Evolutionary conservation across 2,797 vertebrate species (phyloP).

Genomic region (Cossypha caffra): DNA sequence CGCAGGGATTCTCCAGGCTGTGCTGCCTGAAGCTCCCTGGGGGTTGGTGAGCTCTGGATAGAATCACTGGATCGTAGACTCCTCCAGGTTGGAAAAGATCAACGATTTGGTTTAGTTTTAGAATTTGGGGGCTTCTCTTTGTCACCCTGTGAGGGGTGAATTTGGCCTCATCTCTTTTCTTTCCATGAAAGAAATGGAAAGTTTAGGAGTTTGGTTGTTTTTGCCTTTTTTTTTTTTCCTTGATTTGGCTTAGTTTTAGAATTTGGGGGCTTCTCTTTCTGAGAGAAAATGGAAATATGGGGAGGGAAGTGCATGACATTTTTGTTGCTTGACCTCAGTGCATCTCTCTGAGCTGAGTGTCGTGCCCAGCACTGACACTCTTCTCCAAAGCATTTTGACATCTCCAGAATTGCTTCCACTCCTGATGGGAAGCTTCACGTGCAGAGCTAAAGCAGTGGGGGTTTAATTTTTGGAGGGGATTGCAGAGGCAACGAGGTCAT

Average conservation of each 20-base stretch:
- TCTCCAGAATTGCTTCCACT: not conserved
- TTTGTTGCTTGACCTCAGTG: slow-evolving; percentile 72
- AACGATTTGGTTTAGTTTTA: too few species aligned
- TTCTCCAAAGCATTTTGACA: not conserved
- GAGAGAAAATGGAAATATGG: slow-evolving; percentile 5
- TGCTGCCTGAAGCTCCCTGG: not conserved
- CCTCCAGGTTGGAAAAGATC: not conserved
- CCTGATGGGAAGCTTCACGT: not conserved
- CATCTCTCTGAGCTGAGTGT: slow-evolving; percentile 49
- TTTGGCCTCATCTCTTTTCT: slow-evolving; percentile 82
- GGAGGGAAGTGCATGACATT: slow-evolving; percentile 76
- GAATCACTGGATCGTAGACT: rapidly evolving
- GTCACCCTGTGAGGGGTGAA: not conserved
- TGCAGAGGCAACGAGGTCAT: not conserved
- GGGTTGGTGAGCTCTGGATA: not conserved
- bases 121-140: too few species aligned
- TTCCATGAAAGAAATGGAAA: slow-evolving; percentile 93
- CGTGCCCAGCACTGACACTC: not conserved
- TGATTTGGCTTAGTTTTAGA: slow-evolving; percentile 77
- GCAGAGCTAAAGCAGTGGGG: not conserved
- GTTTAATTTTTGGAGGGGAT: not conserved
- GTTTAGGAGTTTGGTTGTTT: not conserved
- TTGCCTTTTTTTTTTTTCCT: not conserved
- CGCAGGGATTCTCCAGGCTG: not conserved
- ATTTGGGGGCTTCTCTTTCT: slow-evolving; percentile 31